A percentile compares a stretch with the other conserved stretches of the same genome.
phyloP scores from a whole-genome alignment of 2,113 vertebrate genomes.

The Pseudolaguvia tuberculata region DNA sequence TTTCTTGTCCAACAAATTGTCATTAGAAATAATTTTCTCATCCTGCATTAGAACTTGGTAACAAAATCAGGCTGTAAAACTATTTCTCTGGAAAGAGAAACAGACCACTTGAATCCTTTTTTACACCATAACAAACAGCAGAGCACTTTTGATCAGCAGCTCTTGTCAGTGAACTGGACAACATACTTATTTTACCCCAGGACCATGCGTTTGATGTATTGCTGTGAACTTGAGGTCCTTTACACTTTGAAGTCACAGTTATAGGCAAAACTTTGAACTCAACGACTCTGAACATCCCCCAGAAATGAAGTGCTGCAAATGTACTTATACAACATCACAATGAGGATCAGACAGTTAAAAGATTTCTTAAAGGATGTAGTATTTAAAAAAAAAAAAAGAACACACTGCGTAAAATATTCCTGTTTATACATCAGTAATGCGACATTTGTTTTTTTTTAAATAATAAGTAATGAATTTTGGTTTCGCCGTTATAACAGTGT shows the following conservation, averaged over 20 bases:
- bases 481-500: no score
- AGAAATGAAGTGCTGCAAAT: neutral
- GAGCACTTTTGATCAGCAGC: neutral
- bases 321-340: neutral
- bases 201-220: slow-evolving; percentile 5
- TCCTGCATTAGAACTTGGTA: no score
- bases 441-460: no score
- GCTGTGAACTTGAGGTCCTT: slow-evolving; percentile 16
- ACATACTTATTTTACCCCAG: slow-evolving; percentile 9
- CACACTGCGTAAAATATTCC: neutral
- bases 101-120: neutral
- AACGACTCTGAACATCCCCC: slow-evolving; percentile 3
- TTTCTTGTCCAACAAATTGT: no score
- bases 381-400: neutral
- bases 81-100: neutral
- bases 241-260: slow-evolving; percentile 13
- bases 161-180: neutral
- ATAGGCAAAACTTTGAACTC: slow-evolving; percentile 21
- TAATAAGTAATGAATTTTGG: no score
- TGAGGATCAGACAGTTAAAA: neutral
- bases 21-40: no score
- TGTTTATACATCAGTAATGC: no score
- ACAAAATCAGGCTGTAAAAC: neutral
- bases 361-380: neutral
- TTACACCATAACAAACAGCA: neutral